Conservation (phyloP, 2,113 vertebrate genomes). For the Oncorhynchus masou region DNA sequence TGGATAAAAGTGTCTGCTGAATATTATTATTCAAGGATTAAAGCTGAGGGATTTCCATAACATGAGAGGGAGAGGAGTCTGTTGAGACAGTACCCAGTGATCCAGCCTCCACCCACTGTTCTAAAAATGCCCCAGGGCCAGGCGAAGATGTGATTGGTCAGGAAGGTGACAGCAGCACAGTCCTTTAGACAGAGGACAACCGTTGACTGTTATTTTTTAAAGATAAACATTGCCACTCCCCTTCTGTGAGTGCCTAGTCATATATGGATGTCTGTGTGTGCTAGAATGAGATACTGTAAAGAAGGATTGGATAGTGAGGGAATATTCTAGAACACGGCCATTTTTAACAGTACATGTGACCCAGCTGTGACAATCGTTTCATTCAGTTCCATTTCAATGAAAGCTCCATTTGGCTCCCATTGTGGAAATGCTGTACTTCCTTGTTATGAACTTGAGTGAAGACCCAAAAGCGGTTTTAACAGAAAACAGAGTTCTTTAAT, state of each 20-base stretch:
- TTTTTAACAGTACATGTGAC: conserved; percentile 44
- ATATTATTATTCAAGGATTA: too few relatives aligned
- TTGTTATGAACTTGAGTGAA: too few relatives aligned
- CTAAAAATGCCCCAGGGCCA: conserved; percentile 50
- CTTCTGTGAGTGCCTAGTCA: background rate
- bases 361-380: conserved; percentile 52
- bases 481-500: too few relatives aligned
- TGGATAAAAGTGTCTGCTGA: too few relatives aligned
- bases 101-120: conserved; percentile 37
- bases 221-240: conserved; percentile 62
- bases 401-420: conserved; percentile 15
- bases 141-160: conserved; percentile 55
- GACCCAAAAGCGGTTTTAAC: too few relatives aligned
- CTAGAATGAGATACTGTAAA: background rate
- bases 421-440: background rate
- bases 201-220: conserved; percentile 59
- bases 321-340: background rate
- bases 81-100: conserved; percentile 2
- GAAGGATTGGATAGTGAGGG: background rate
- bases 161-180: conserved; percentile 37
- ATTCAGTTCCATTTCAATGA: background rate
- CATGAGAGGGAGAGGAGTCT: background rate
- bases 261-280: background rate
- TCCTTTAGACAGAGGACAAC: conserved; percentile 35
- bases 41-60: too few relatives aligned